Conservation (phyloP, 2,113 vertebrate species). For the Oxyura jamaicensis region DNA sequence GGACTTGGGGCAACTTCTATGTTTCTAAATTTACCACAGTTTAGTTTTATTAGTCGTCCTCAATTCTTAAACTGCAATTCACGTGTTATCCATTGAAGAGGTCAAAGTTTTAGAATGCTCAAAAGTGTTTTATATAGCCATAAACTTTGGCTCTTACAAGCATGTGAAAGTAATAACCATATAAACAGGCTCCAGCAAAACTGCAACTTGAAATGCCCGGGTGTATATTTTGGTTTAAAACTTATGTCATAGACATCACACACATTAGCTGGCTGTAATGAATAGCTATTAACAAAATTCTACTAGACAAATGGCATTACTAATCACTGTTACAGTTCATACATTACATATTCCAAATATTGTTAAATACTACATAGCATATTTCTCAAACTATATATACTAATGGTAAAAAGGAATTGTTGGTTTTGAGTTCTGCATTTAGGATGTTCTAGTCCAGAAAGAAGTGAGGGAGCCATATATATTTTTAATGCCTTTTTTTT, state of each 20-base stretch:
- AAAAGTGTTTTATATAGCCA: not conserved
- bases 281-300: not conserved
- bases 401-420: not conserved
- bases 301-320: not conserved
- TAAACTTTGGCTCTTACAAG: not conserved
- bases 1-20: not conserved
- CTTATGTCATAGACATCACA: not conserved
- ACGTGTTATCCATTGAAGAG: rapidly evolving
- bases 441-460: not conserved
- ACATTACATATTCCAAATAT: not conserved
- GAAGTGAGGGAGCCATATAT: not conserved
- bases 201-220: not conserved
- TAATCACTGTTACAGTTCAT: not conserved
- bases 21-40: not conserved
- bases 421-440: not conserved
- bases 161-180: not conserved
- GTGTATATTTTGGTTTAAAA: not conserved
- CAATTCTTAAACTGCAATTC: not conserved
- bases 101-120: not conserved
- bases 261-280: not conserved
- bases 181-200: not conserved
- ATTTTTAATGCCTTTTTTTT: not conserved
- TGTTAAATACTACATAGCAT: not conserved
- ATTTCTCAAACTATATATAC: not conserved
- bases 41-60: not conserved